Conservation (phyloP, 2,797 vertebrate genomes). For the Monodelphis domestica region DNA sequence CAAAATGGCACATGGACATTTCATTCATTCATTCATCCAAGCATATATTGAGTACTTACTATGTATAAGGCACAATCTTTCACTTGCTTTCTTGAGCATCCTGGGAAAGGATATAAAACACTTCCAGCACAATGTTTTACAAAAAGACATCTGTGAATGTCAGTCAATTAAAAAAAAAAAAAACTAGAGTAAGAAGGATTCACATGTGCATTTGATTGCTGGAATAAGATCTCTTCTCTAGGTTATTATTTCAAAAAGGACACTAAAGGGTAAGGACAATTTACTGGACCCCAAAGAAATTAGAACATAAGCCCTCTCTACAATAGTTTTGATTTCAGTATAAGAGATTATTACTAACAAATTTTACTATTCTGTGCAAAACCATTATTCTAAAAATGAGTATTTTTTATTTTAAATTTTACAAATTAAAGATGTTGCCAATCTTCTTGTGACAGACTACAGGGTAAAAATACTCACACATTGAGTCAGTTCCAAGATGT, state of each 20-base stretch:
- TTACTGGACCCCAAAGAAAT: slow-evolving; percentile 20
- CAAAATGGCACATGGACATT: background rate
- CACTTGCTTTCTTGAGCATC: background rate
- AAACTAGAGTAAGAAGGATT: background rate
- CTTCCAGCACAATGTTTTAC: background rate
- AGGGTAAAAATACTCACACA: slow-evolving; percentile 27
- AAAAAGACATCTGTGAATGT: background rate
- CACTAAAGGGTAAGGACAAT: background rate
- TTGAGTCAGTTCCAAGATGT: background rate
- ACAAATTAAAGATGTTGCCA: slow-evolving; percentile 3
- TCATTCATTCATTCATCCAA: background rate
- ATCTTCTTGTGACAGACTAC: slow-evolving; percentile 21
- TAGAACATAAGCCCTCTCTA: background rate
- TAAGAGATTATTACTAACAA: background rate
- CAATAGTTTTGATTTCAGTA: background rate
- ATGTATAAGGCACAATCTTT: background rate
- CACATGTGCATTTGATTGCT: background rate
- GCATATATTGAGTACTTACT: background rate
- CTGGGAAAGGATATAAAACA: background rate
- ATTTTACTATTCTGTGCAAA: slow-evolving; percentile 6
- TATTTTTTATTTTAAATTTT: background rate
- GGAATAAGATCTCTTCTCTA: background rate
- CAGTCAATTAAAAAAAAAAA: background rate
- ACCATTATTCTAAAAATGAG: background rate
- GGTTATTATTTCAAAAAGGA: background rate